Evolutionary conservation across 2,888 invertebrate genomes (phyloP), one percentile per base, ranked within the genome.

Genomic region (Drosophila melanosoma): DNA sequence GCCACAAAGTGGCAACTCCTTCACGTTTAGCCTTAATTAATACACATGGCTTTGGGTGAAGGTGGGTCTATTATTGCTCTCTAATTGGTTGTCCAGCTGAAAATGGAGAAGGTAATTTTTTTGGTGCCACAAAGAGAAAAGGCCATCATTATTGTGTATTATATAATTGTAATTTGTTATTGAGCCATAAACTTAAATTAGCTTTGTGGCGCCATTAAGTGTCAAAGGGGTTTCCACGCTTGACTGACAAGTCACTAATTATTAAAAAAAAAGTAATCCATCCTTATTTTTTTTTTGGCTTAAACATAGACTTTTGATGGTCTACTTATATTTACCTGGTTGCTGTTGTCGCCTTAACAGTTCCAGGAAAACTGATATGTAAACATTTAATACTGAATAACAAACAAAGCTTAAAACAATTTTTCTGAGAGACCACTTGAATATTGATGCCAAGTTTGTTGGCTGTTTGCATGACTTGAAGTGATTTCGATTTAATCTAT

Each of bases 111-210:
- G 26, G 11, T 26, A 17, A 35, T 7, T 7, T 6, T 40, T 1
- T 8, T 10, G 11, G 20, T 12, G 32, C 20, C n/a, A n/a, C n/a
- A 17, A 36, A 20, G 36, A 38, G 74, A n/a, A 38, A 42, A 51
- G 51, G 29, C 29, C 57, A 56, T 72, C 65, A 72, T 82, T 69
- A 76, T 54, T 58, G 58, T 69, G 68, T 60, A 63, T 76, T 75
- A 75, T 68, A 83, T 79, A 89, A 82, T 86, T 79, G 75, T 79
- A 72, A 83, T 86, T 79, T 86, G 83, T 85, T 78, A 85, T 70
- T 72, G 69, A 35, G 71, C 68, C 62, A 60, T 73, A 72, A 79
- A 67, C 63, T 73, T 29, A 29, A 68, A 38, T 72, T 72, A 48
- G 48, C 72, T 64, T 76, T 49, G 51, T 53, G 71, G 58, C 63